Conservation (phyloP, 37 sponge, comb jelly and placozoan genomes). For the Chondrilla cf. caribensis region DNA sequence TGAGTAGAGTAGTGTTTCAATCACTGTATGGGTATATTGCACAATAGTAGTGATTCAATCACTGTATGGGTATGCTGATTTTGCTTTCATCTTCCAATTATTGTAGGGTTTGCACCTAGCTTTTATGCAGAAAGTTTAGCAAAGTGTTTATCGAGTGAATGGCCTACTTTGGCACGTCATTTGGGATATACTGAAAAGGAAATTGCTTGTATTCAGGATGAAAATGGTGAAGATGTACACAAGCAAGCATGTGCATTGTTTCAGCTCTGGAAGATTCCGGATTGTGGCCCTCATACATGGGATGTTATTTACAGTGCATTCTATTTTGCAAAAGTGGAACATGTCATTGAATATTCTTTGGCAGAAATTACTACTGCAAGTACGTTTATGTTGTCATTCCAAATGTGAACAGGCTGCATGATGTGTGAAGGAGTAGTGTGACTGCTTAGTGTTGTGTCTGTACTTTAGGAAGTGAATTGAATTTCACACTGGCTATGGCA, state of each 20-base stretch:
- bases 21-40: too few relatives aligned
- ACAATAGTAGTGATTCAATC: too few relatives aligned
- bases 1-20: too few relatives aligned
- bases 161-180: conserved; percentile 4
- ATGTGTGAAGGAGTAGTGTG: too few relatives aligned
- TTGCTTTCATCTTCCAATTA: too few relatives aligned
- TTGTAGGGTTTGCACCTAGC: background rate
- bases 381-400: background rate
- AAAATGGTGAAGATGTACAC: background rate
- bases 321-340: background rate
- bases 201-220: background rate
- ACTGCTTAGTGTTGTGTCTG: too few relatives aligned
- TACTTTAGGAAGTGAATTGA: too few relatives aligned
- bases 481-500: too few relatives aligned
- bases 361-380: background rate
- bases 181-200: conserved; percentile 7
- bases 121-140: background rate
- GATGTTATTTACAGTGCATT: background rate
- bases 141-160: background rate
- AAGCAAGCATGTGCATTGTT: background rate
- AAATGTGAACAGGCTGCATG: too few relatives aligned
- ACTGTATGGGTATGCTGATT: too few relatives aligned
- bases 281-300: background rate
- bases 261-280: background rate
- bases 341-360: background rate